Evolutionary conservation across 64 coral and sea anemone genomes (phyloP).

Genomic region (Stichodactyla mertensii): DNA sequence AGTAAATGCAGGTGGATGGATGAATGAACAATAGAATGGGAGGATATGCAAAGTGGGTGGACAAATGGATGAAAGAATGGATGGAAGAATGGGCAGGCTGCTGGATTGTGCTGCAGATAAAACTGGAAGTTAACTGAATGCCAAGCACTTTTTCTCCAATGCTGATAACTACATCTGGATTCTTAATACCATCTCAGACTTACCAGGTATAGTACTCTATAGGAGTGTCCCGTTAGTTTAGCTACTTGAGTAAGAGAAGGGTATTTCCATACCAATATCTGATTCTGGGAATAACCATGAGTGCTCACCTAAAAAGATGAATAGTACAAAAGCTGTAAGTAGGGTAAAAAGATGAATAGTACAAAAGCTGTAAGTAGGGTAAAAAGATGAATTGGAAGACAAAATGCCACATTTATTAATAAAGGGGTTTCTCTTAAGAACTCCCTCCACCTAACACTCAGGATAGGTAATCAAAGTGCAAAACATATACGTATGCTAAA

Average conservation of each 20-base stretch:
- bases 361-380: conserved; percentile 7
- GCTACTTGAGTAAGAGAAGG: conserved; percentile 93
- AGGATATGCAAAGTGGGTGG: too few relatives aligned
- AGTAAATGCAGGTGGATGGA: too few relatives aligned
- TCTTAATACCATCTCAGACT: conserved; percentile 15
- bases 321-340: background rate
- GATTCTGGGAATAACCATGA: conserved; percentile 98
- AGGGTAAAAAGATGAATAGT: conserved; percentile 19
- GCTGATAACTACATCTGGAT: too few relatives aligned
- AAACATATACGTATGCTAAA: too few relatives aligned
- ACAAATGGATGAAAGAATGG: background rate
- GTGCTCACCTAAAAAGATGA: conserved; percentile 83
- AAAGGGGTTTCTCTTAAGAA: too few relatives aligned
- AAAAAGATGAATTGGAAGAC: background rate
- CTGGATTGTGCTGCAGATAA: too few relatives aligned
- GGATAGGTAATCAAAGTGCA: too few relatives aligned
- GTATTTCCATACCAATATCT: conserved; percentile 99
- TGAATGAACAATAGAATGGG: too few relatives aligned
- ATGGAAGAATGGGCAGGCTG: background rate
- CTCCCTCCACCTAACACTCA: too few relatives aligned
- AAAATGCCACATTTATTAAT: too few relatives aligned
- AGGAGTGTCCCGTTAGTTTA: conserved; percentile 95
- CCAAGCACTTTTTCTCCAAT: too few relatives aligned
- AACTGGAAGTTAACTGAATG: too few relatives aligned
- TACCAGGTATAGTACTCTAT: conserved; percentile 89